Conservation (phyloP, 2,888 invertebrate species). For the Lasioglossum malachurum region DNA sequence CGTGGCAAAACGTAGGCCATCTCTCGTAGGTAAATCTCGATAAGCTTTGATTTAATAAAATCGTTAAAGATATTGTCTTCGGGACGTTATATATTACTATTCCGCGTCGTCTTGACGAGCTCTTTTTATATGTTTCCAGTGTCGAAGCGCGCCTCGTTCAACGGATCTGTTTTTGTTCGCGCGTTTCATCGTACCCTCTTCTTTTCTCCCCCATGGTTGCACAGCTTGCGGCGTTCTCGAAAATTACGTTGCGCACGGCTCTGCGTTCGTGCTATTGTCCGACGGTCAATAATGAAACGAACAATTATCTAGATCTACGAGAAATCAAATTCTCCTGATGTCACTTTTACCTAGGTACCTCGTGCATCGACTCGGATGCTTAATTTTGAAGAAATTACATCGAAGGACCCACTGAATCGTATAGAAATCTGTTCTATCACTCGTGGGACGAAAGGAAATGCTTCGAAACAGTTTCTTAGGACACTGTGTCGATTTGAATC, state of each 20-base stretch:
- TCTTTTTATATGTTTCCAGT: slow-evolving; percentile 57
- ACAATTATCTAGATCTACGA: background rate
- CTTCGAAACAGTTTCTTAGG: background rate
- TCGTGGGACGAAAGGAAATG: background rate
- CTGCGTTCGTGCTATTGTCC: slow-evolving; percentile 32
- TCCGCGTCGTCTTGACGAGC: slow-evolving; percentile 73
- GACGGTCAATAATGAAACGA: slow-evolving; percentile 19
- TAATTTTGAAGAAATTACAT: background rate
- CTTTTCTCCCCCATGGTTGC: slow-evolving; percentile 5
- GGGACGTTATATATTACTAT: slow-evolving; percentile 83
- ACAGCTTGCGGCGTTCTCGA: slow-evolving; percentile 36
- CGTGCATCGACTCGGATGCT: background rate
- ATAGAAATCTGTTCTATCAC: background rate
- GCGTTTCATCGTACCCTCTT: slow-evolving; percentile 25
- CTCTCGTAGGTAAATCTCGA: slow-evolving; percentile 67
- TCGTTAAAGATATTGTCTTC: slow-evolving; percentile 80
- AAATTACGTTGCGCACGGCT: slow-evolving; percentile 36
- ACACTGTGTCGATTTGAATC: background rate
- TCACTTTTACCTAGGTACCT: background rate
- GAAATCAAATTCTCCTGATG: background rate
- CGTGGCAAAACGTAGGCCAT: slow-evolving; percentile 74
- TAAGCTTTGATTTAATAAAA: slow-evolving; percentile 64
- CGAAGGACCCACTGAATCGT: background rate
- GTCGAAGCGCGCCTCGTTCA: slow-evolving; percentile 54
- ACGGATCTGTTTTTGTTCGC: slow-evolving; percentile 37